Conservation (phyloP, 2,888 invertebrate species). For the Yponomeuta cagnagella region DNA sequence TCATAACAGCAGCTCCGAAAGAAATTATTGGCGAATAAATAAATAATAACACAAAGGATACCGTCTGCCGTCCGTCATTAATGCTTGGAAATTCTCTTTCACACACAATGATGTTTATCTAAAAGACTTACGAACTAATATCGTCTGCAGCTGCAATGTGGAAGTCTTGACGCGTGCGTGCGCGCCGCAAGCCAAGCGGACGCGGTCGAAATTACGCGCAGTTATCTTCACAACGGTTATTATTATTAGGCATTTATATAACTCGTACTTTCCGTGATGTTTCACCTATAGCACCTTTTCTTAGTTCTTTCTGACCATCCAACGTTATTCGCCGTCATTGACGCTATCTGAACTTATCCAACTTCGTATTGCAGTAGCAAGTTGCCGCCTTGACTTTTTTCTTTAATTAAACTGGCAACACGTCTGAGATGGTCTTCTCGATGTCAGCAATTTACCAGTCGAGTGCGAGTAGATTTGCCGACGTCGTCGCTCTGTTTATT, state of each 20-base stretch:
- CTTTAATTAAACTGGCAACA: conserved; percentile 2
- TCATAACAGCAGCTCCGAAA: conserved; percentile 45
- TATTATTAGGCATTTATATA: conserved; percentile 49
- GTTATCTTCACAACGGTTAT: conserved; percentile 54
- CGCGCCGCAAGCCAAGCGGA: conserved; percentile 60
- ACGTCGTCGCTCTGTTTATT: conserved; percentile 31
- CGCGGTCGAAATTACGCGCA: conserved; percentile 64
- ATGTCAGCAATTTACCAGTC: conserved; percentile 19
- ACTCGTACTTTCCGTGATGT: conserved; percentile 29
- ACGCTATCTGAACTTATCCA: neutral
- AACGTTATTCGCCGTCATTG: neutral
- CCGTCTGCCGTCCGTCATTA: conserved; percentile 30
- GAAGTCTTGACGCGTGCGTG: conserved; percentile 54
- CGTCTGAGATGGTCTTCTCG: neutral
- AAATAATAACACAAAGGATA: conserved; percentile 35
- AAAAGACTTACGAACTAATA: neutral
- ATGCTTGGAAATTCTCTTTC: conserved; percentile 3
- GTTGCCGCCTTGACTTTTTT: neutral
- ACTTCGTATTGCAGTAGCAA: neutral
- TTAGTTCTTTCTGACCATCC: neutral
- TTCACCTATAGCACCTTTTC: neutral
- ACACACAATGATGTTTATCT: neutral
- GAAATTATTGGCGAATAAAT: conserved; percentile 37
- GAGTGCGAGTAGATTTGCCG: conserved; percentile 24
- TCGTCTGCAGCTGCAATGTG: neutral